Conservation (phyloP, 2,797 vertebrate genomes). For the Pangasius macronema region DNA sequence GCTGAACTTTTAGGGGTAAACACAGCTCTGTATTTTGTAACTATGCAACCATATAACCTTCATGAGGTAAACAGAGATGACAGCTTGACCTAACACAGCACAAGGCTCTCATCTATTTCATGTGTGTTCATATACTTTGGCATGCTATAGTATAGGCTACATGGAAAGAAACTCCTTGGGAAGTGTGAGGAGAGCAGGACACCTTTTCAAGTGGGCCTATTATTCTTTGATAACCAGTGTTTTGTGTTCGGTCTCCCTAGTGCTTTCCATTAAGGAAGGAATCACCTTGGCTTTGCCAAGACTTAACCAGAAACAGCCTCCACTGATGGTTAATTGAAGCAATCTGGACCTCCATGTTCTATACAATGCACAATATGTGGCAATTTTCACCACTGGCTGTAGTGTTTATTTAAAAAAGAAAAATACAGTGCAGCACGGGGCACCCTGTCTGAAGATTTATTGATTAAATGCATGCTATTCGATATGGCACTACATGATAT, state of each 20-base stretch:
- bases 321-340: conserved; percentile 59
- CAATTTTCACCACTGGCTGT: conserved; percentile 52
- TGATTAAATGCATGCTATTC: conserved; percentile 39
- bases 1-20: conserved; percentile 11
- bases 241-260: conserved; percentile 58
- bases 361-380: conserved; percentile 59
- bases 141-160: conserved; percentile 47
- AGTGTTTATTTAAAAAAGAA: conserved; percentile 42
- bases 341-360: conserved; percentile 64
- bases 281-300: conserved; percentile 64
- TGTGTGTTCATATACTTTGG: conserved; percentile 54
- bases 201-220: conserved; percentile 58
- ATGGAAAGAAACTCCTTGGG: conserved; percentile 60
- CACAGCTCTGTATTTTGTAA: conserved; percentile 49
- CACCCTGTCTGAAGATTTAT: conserved; percentile 40
- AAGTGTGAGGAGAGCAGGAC: conserved; percentile 58
- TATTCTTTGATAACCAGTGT: conserved; percentile 64
- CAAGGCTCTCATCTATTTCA: conserved; percentile 51
- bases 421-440: conserved; percentile 29
- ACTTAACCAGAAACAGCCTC: conserved; percentile 63
- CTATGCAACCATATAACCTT: conserved; percentile 56
- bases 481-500: conserved; percentile 9
- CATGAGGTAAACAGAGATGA: conserved; percentile 50
- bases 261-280: conserved; percentile 66
- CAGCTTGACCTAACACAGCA: conserved; percentile 48